A percentile compares a stretch with the other conserved stretches of the same genome.
These are phyloP conservation scores for Actinernus sp. DNA, from an alignment of 92 coral and sea anemone genomes.

Conservation along the genomic window DNA sequence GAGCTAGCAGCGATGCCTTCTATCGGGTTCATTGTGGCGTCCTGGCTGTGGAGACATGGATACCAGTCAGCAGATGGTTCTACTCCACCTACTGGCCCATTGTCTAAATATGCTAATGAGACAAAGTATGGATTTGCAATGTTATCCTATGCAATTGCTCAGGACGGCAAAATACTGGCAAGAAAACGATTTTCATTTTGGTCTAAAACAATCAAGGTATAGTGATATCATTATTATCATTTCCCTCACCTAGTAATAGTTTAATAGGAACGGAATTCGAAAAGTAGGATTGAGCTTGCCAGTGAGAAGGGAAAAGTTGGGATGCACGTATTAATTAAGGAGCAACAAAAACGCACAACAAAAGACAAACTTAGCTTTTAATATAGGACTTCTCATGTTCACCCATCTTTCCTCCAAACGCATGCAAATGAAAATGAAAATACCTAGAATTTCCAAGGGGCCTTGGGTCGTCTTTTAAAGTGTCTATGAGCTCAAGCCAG, in stretches of 20 bases:
- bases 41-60: slow-evolving; percentile 74
- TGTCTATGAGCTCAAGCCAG: too few relatives aligned
- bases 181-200: slow-evolving; percentile 38
- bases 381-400: too few relatives aligned
- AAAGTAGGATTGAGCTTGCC: too few relatives aligned
- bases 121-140: slow-evolving; percentile 59
- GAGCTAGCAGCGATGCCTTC: slow-evolving; percentile 70
- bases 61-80: slow-evolving; percentile 46
- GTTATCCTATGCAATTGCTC: slow-evolving; percentile 42
- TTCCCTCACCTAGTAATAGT: not conserved
- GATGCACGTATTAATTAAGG: too few relatives aligned
- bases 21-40: slow-evolving; percentile 39
- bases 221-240: not conserved
- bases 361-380: too few relatives aligned
- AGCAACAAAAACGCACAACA: too few relatives aligned
- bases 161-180: slow-evolving; percentile 8
- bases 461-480: too few relatives aligned
- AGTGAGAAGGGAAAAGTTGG: too few relatives aligned
- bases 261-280: not conserved
- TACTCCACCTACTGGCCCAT: slow-evolving; percentile 17
- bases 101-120: slow-evolving; percentile 27
- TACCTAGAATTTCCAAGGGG: too few relatives aligned
- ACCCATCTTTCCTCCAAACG: too few relatives aligned
- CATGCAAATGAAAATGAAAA: too few relatives aligned
- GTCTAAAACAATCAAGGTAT: slow-evolving; percentile 44